Evolutionary conservation across 2,113 vertebrate genomes (phyloP).

Genomic region (Eublepharis macularius): DNA sequence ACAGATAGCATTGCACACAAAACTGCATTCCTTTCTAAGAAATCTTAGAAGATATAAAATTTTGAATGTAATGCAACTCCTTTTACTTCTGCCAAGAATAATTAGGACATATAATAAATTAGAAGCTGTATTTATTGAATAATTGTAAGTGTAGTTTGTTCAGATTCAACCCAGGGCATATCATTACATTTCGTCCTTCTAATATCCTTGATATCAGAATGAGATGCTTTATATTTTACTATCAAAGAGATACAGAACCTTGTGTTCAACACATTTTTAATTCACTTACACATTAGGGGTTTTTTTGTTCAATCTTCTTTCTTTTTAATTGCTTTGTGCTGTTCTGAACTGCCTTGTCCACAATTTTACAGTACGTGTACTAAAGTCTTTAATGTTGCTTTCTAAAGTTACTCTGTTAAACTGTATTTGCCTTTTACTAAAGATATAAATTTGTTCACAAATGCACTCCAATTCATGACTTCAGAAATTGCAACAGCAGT

Average conservation of each 20-base stretch:
- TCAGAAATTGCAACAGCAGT: slow-evolving; percentile 29
- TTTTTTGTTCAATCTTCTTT: background rate
- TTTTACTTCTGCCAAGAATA: background rate
- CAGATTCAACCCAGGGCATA: background rate
- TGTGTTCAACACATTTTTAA: slow-evolving; percentile 1
- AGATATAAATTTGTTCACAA: slow-evolving; percentile 1
- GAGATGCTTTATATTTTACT: background rate
- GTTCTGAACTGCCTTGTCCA: slow-evolving; percentile 4
- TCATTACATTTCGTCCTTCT: background rate
- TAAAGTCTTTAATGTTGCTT: slow-evolving; percentile 9
- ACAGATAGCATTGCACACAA: too few species aligned
- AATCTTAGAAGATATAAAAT: background rate
- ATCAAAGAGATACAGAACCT: background rate
- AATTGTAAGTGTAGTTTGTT: background rate
- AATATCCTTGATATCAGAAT: background rate
- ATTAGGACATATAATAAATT: background rate
- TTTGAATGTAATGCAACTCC: background rate
- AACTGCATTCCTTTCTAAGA: background rate
- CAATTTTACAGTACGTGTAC: slow-evolving; percentile 6
- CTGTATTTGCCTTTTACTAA: slow-evolving; percentile 29
- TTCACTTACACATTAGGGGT: background rate
- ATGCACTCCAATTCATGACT: slow-evolving; percentile 8
- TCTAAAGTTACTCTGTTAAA: slow-evolving; percentile 42
- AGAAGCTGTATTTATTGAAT: background rate
- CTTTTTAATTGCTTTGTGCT: background rate